Percentiles rank a stretch among this genome's conserved stretches.
Evolutionary conservation across 2,797 vertebrate species (phyloP).

Genomic region (Pygocentrus nattereri): DNA sequence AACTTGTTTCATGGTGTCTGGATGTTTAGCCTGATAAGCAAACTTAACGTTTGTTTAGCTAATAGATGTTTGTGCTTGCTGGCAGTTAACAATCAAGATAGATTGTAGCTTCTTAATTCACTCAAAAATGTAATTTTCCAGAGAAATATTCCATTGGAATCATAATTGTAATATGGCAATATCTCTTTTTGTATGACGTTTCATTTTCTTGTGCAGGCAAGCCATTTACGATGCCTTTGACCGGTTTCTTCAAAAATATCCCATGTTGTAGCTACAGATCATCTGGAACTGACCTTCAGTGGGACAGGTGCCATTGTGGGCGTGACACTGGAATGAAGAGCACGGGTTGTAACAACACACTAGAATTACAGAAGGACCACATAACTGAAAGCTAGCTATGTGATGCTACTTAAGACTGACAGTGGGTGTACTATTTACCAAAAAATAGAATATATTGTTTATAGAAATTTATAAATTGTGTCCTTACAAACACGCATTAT

Average conservation of each 20-base stretch:
- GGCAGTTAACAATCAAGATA: too few relatives aligned
- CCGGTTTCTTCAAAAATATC: slow-evolving; percentile 91
- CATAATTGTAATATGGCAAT: too few relatives aligned
- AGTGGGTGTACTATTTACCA: not conserved
- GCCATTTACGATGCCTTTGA: slow-evolving; percentile 96
- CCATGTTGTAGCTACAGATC: slow-evolving; percentile 66
- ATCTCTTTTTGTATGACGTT: slow-evolving; percentile 35
- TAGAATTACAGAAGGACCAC: slow-evolving; percentile 12
- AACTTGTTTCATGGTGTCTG: too few relatives aligned
- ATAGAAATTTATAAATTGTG: not conserved
- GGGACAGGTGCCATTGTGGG: slow-evolving; percentile 21
- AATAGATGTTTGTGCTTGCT: too few relatives aligned
- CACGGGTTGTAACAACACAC: not conserved
- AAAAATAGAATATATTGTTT: slow-evolving; percentile 28
- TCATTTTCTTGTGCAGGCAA: slow-evolving; percentile 77
- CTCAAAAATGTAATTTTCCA: too few relatives aligned
- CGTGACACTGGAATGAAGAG: slow-evolving; percentile 16
- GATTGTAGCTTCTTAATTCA: too few relatives aligned
- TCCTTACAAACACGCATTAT: slow-evolving; percentile 12
- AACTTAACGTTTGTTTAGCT: too few relatives aligned
- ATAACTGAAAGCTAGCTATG: not conserved
- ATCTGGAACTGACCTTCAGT: slow-evolving; percentile 10
- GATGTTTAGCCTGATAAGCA: too few relatives aligned
- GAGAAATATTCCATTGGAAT: too few relatives aligned
- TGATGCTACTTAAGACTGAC: slow-evolving; percentile 40